Evolutionary conservation across 1,140 invertebrate species (phyloP).

Genomic region (Heliothis subflexa): DNA sequence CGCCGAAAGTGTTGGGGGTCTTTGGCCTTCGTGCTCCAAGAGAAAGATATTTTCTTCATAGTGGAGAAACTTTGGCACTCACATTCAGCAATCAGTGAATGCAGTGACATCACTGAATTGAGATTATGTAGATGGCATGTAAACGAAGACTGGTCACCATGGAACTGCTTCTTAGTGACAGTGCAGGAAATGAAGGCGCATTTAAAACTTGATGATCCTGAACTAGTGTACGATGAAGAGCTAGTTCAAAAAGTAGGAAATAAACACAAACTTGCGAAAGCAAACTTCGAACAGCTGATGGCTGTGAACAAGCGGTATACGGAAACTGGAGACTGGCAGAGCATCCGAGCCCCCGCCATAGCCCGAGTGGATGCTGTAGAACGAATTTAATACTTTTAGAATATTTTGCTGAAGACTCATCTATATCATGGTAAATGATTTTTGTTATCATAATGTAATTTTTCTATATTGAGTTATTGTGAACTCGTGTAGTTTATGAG

Average conservation of each 20-base stretch:
- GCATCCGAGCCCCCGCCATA: constrained; percentile 68
- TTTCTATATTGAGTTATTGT: neutral
- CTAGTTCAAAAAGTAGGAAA: constrained; percentile 79
- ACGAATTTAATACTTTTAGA: constrained; percentile 40
- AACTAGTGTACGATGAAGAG: constrained; percentile 86
- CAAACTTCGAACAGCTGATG: constrained; percentile 79
- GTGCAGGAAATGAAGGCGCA: constrained; percentile 89
- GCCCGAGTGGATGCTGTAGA: constrained; percentile 70
- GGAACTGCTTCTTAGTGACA: constrained; percentile 91
- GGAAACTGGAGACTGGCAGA: constrained; percentile 75
- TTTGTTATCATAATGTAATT: neutral
- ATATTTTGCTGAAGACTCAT: constrained; percentile 8
- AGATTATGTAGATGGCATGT: constrained; percentile 87
- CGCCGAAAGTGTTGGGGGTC: constrained; percentile 86
- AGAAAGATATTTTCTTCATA: constrained; percentile 89
- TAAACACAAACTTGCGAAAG: constrained; percentile 81
- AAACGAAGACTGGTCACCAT: constrained; percentile 89
- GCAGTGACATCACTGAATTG: constrained; percentile 86
- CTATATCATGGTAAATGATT: constrained; percentile 12
- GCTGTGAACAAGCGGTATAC: constrained; percentile 75
- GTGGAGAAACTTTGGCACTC: constrained; percentile 90
- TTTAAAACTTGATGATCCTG: constrained; percentile 82
- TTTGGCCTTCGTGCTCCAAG: constrained; percentile 88
- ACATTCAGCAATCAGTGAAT: constrained; percentile 89
- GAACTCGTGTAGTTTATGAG: neutral